phyloP scores from a whole-genome alignment of 2,113 vertebrate species.

The Scomber scombrus region DNA sequence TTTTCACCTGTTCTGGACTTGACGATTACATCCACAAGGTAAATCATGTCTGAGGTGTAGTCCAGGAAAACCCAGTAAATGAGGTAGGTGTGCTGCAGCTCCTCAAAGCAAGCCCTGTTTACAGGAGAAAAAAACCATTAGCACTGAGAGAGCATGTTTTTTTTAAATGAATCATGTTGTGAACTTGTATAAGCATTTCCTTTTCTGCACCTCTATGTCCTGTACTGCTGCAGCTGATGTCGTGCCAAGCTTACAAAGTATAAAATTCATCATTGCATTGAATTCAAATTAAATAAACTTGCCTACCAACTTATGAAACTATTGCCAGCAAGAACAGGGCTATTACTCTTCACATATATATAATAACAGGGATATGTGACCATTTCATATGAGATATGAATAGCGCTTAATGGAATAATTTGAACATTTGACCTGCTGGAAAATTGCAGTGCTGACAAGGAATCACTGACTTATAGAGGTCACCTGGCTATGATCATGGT shows the following conservation, averaged over 20 bases:
- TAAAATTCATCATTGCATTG: neutral
- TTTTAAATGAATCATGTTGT: neutral
- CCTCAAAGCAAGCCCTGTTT: slow-evolving; percentile 95
- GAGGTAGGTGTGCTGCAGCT: slow-evolving; percentile 91
- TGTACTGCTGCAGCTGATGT: neutral
- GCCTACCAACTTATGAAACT: neutral
- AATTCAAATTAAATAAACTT: neutral
- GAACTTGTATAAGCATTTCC: neutral
- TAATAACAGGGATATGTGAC: neutral
- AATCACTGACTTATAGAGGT: slow-evolving; percentile 18
- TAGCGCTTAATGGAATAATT: neutral
- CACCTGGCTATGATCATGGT: slow-evolving; percentile 96
- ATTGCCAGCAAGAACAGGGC: too few species aligned
- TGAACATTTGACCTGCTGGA: neutral
- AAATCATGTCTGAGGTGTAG: slow-evolving; percentile 90
- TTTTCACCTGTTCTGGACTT: slow-evolving; percentile 91
- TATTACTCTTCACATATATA: neutral
- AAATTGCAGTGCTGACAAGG: neutral
- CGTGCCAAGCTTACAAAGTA: neutral
- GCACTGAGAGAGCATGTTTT: neutral
- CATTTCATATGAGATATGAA: neutral
- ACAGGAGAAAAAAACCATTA: slow-evolving; percentile 5
- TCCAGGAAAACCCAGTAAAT: slow-evolving; percentile 91
- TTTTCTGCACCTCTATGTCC: neutral
- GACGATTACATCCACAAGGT: slow-evolving; percentile 93